phyloP scores from a whole-genome alignment of 1,140 invertebrate species.

The Olivierus martensii region DNA sequence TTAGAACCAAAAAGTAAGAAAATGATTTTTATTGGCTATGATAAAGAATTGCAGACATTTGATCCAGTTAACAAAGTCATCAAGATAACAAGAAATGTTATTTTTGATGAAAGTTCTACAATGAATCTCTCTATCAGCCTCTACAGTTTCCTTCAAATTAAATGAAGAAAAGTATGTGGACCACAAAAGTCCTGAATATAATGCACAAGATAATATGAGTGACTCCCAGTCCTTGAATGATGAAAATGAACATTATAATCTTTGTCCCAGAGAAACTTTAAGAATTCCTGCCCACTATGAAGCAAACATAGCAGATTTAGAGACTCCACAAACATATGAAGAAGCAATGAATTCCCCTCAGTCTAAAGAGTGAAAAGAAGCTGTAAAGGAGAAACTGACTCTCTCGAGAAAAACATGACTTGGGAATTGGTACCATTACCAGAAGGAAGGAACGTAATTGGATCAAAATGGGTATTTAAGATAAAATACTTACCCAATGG shows the following conservation, averaged over 20 bases:
- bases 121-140: too few relatives aligned
- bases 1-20: too few relatives aligned
- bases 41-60: too few relatives aligned
- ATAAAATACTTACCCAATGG: slow-evolving; percentile 6
- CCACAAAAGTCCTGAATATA: too few relatives aligned
- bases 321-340: neutral
- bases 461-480: slow-evolving; percentile 11
- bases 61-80: too few relatives aligned
- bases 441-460: neutral
- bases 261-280: neutral
- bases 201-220: too few relatives aligned
- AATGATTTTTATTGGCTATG: too few relatives aligned
- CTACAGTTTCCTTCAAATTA: too few relatives aligned
- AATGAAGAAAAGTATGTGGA: too few relatives aligned
- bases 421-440: neutral
- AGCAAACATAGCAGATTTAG: neutral
- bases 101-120: too few relatives aligned
- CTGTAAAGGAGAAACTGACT: slow-evolving; percentile 5
- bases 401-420: neutral
- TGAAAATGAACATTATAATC: neutral
- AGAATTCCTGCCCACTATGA: slow-evolving; percentile 1
- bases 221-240: too few relatives aligned
- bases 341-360: slow-evolving; percentile 6
- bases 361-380: slow-evolving; percentile 5
- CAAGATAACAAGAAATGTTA: too few relatives aligned